phyloP scores from a whole-genome alignment of 2,113 vertebrate genomes.

The Ammodytes marinus region DNA sequence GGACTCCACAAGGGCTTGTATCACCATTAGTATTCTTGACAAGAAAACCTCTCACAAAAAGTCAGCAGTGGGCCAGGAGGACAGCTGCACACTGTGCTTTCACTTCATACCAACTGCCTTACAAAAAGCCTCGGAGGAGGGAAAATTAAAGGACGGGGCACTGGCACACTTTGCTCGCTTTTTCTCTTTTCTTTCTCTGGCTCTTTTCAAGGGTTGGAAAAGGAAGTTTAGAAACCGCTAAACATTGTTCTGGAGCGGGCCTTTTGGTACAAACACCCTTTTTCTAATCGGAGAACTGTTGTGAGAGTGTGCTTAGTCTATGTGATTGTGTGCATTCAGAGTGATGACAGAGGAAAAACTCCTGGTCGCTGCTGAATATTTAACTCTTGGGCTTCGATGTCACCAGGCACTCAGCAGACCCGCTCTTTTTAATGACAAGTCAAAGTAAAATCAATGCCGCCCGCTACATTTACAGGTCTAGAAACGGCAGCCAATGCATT shows the following conservation, averaged over 20 bases:
- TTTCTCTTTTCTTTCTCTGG: conserved; percentile 59
- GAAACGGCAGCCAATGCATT: conserved; percentile 57
- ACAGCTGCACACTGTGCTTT: conserved; percentile 83
- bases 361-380: conserved; percentile 28
- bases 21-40: conserved; percentile 81
- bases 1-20: conserved; percentile 57
- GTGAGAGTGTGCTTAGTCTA: conserved; percentile 34
- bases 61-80: conserved; percentile 70
- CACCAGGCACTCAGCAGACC: conserved; percentile 31
- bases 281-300: conserved; percentile 35
- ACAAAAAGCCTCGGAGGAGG: conserved; percentile 66
- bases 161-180: conserved; percentile 74
- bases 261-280: conserved; percentile 46
- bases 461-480: conserved; percentile 46
- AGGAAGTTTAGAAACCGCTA: conserved; percentile 65
- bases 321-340: conserved; percentile 52
- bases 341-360: conserved; percentile 54
- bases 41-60: conserved; percentile 74
- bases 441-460: conserved; percentile 61
- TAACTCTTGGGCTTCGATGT: conserved; percentile 21
- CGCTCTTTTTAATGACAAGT: conserved; percentile 57
- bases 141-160: conserved; percentile 78
- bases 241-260: conserved; percentile 51
- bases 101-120: conserved; percentile 69
- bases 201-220: conserved; percentile 66